Evolutionary conservation across 1,140 invertebrate genomes (phyloP).

Genomic region (Ceratina calcarata): DNA sequence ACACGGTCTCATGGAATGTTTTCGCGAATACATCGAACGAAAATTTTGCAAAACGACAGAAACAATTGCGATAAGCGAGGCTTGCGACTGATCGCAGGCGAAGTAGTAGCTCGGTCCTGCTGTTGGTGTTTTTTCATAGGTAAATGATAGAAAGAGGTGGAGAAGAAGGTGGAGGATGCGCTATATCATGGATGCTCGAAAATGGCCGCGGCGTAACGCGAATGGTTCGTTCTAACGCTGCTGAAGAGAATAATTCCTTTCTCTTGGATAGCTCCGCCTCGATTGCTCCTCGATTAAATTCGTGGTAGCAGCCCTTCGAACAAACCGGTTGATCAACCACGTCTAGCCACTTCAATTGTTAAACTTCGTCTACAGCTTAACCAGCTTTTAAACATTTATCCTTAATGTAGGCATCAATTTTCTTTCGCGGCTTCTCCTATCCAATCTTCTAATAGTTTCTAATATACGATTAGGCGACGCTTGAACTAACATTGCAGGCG

Average conservation of each 20-base stretch:
- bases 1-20: neutral
- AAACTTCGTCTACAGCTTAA: no score
- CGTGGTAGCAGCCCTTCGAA: neutral
- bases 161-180: conserved; percentile 60
- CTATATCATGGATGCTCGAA: conserved; percentile 66
- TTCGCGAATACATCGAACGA: neutral
- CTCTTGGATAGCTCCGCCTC: conserved; percentile 71
- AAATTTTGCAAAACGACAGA: no score
- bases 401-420: no score
- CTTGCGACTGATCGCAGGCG: no score
- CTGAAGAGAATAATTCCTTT: conserved; percentile 54
- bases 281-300: conserved; percentile 39
- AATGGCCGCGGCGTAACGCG: conserved; percentile 69
- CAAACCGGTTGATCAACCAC: neutral
- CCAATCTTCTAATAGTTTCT: no score
- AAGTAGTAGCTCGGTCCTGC: neutral
- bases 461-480: no score
- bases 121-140: neutral
- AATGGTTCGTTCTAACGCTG: conserved; percentile 62
- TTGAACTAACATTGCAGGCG: neutral
- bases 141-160: conserved; percentile 26
- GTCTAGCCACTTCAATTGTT: no score
- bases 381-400: no score
- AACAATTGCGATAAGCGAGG: no score
- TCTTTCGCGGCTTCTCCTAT: no score